Conservation (phyloP, 2,797 vertebrate species). For the Antennarius maculatus region DNA sequence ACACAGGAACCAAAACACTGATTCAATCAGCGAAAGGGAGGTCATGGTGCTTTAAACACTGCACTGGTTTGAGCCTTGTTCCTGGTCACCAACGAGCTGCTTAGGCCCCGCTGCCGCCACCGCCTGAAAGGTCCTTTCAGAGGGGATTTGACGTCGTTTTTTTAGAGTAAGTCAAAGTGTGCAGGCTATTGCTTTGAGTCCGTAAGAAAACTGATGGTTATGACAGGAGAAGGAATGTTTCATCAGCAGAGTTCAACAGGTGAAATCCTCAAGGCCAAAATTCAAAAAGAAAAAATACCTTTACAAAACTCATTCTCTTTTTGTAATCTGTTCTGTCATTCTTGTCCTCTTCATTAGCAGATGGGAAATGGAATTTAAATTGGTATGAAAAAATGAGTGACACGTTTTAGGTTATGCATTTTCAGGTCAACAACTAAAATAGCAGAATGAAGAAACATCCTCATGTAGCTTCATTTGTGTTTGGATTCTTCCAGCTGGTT, state of each 20-base stretch:
- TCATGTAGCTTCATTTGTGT: conserved; percentile 22
- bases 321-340: conserved; percentile 9
- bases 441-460: conserved; percentile 14
- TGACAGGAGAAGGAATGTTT: conserved; percentile 40
- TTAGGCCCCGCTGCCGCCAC: conserved; percentile 5
- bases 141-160: conserved; percentile 30
- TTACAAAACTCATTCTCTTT: conserved; percentile 22
- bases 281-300: background rate
- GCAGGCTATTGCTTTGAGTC: conserved; percentile 38
- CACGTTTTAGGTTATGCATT: background rate
- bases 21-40: conserved; percentile 34
- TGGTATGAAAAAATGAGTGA: background rate
- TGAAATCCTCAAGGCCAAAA: conserved; percentile 58
- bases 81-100: conserved; percentile 18
- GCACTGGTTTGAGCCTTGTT: conserved; percentile 31
- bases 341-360: background rate
- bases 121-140: conserved; percentile 46
- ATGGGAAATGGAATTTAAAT: background rate
- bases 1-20: conserved; percentile 49
- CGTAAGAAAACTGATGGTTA: conserved; percentile 11
- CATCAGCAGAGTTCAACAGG: conserved; percentile 53
- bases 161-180: conserved; percentile 23
- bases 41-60: conserved; percentile 35
- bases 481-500: conserved; percentile 19
- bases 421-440: background rate